Conservation (phyloP, 1,140 invertebrate genomes). For the Danaus melanippus region DNA sequence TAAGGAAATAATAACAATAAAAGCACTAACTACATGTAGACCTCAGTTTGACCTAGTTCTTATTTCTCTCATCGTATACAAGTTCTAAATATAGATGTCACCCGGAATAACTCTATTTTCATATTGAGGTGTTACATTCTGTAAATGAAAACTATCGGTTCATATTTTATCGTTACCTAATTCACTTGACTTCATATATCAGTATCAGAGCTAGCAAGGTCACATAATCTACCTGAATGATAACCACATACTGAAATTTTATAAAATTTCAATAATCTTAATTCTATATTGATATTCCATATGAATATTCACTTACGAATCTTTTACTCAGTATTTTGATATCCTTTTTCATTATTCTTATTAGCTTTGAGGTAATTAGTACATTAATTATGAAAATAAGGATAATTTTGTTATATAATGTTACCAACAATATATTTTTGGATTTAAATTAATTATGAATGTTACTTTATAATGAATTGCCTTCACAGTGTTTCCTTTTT, state of each 20-base stretch:
- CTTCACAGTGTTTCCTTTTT: too few relatives aligned
- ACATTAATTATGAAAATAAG: too few relatives aligned
- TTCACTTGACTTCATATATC: conserved; percentile 9
- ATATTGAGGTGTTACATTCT: conserved; percentile 7
- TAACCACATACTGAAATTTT: conserved; percentile 13
- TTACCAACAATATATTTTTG: too few relatives aligned
- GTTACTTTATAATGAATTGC: too few relatives aligned
- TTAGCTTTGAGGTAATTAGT: too few relatives aligned
- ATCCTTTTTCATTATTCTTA: too few relatives aligned
- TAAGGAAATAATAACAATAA: conserved; percentile 8
- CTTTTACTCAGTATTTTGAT: too few relatives aligned
- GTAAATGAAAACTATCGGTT: neutral
- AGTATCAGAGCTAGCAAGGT: conserved; percentile 20
- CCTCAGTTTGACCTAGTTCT: conserved; percentile 51
- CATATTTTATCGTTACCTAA: conserved; percentile 5
- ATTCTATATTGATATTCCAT: too few relatives aligned
- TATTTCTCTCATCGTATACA: conserved; percentile 33
- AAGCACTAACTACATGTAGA: conserved; percentile 25
- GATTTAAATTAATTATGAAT: too few relatives aligned
- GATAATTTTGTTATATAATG: too few relatives aligned
- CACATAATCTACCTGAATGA: conserved; percentile 21
- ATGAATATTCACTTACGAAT: too few relatives aligned
- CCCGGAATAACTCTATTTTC: conserved; percentile 5
- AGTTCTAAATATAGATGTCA: conserved; percentile 44
- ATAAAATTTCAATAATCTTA: too few relatives aligned